Conservation (phyloP, 2,797 vertebrate genomes). For the Graptemys geographica region DNA sequence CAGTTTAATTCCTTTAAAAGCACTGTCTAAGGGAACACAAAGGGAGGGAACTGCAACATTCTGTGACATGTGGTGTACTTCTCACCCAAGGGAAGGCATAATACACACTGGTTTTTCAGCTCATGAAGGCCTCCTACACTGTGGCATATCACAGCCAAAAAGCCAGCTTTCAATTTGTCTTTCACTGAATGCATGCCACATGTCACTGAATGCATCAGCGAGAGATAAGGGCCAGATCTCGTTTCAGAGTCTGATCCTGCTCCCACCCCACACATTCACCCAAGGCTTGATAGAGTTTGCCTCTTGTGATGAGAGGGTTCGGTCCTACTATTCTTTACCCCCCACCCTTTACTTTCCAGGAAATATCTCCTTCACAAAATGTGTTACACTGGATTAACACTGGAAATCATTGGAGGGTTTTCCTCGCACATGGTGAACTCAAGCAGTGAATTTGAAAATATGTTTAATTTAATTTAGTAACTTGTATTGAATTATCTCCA, state of each 20-base stretch:
- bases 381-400: background rate
- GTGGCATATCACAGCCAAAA: background rate
- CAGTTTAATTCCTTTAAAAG: slow-evolving; percentile 12
- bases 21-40: background rate
- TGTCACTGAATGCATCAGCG: background rate
- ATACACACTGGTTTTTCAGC: background rate
- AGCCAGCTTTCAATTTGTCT: background rate
- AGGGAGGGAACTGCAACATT: background rate
- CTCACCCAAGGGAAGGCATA: background rate
- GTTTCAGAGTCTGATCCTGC: background rate
- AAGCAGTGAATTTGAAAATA: background rate
- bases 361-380: background rate
- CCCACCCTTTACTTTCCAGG: background rate
- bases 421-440: background rate
- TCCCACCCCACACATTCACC: accelerated
- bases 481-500: background rate
- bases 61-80: slow-evolving; percentile 18
- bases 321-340: background rate
- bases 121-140: slow-evolving; percentile 27
- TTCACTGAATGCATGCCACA: background rate
- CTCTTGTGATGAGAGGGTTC: background rate
- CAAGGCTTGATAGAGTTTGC: background rate
- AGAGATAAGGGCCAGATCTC: background rate
- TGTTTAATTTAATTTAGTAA: background rate
- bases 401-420: background rate